These are phyloP conservation scores for Ornithoptera priamus DNA, from an alignment of 2,888 invertebrate genomes.

Conservation along the genomic window DNA sequence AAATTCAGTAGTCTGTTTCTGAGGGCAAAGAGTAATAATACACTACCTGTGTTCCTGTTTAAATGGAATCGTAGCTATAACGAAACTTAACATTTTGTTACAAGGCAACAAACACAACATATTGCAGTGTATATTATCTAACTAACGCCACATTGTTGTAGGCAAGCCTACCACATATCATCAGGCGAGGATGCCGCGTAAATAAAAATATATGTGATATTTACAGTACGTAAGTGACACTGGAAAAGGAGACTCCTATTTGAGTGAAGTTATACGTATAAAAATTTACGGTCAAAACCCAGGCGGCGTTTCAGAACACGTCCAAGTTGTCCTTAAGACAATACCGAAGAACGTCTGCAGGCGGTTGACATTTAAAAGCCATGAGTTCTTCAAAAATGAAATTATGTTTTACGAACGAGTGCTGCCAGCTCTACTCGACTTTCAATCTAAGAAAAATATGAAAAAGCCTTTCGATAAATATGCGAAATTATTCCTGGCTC, in stretches of 20 bases:
- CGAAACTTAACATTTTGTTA: too few relatives aligned
- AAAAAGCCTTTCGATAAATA: conserved; percentile 76
- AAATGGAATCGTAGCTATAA: too few relatives aligned
- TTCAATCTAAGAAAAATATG: conserved; percentile 58
- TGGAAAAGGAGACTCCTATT: conserved; percentile 85
- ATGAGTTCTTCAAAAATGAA: conserved; percentile 86
- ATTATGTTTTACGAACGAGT: conserved; percentile 82
- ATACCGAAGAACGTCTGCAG: conserved; percentile 82
- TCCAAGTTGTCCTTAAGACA: conserved; percentile 83
- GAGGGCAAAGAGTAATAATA: too few relatives aligned
- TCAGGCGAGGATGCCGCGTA: too few relatives aligned
- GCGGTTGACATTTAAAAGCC: conserved; percentile 82
- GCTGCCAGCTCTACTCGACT: conserved; percentile 68
- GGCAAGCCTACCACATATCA: too few relatives aligned
- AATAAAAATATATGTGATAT: conserved; percentile 1
- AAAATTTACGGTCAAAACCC: conserved; percentile 71
- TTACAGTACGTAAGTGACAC: conserved; percentile 68
- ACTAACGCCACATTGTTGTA: too few relatives aligned
- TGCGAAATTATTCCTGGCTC: conserved; percentile 65
- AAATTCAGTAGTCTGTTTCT: too few relatives aligned
- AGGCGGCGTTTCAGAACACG: conserved; percentile 44
- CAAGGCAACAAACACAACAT: too few relatives aligned
- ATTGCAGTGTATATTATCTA: too few relatives aligned
- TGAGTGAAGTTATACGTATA: conserved; percentile 83
- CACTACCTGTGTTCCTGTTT: too few relatives aligned